These are phyloP conservation scores for Acrocephalus arundinaceus DNA, from an alignment of 2,113 vertebrate species.

Conservation along the genomic window DNA sequence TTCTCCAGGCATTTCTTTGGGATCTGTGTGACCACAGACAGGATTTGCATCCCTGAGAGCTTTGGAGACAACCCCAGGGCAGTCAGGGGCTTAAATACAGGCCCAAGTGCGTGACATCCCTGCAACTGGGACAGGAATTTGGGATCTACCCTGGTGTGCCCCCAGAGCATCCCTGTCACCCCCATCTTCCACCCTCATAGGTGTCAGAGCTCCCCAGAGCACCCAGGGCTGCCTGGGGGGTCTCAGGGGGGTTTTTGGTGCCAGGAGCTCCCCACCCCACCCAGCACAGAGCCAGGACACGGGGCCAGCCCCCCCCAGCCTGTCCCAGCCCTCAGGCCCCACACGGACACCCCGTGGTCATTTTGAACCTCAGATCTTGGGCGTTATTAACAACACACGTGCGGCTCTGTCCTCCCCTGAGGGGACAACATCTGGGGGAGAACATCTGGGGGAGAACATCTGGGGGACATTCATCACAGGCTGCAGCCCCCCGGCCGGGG, in stretches of 20 bases:
- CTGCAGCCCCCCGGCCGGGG: neutral
- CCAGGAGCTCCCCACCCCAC: rapidly evolving
- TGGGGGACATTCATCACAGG: constrained; percentile 60
- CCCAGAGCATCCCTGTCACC: neutral
- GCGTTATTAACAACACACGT: constrained; percentile 10
- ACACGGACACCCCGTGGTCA: neutral
- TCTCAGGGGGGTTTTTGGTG: neutral
- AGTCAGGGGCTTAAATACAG: neutral
- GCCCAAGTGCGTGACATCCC: rapidly evolving
- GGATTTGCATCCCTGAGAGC: neutral
- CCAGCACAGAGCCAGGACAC: neutral
- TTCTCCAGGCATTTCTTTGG: neutral
- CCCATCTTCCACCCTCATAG: rapidly evolving
- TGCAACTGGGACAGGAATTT: neutral
- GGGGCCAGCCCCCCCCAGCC: neutral
- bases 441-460: constrained; percentile 68
- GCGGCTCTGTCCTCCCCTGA: neutral
- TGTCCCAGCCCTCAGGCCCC: neutral
- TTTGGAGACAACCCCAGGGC: neutral
- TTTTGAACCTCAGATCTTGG: constrained; percentile 35
- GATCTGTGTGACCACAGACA: rapidly evolving
- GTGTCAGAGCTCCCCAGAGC: neutral
- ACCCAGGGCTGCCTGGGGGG: neutral
- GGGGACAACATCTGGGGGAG: neutral
- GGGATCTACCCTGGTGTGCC: neutral